Evolutionary conservation across 2,113 vertebrate species (phyloP).

Genomic region (Redunca redunca): DNA sequence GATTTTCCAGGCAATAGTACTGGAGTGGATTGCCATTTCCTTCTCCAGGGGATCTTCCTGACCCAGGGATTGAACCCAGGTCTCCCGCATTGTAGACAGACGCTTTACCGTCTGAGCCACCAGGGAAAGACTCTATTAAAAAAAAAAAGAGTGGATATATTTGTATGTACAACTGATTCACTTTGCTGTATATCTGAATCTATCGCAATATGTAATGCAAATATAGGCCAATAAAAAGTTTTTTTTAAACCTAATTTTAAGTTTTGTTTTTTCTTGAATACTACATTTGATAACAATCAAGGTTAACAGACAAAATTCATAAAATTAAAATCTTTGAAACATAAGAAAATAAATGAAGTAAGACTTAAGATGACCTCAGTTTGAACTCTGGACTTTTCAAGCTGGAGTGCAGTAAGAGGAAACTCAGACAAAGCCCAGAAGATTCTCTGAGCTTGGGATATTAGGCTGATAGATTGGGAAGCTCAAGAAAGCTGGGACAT

Average conservation of each 20-base stretch:
- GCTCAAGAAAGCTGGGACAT: background rate
- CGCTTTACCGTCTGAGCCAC: accelerated
- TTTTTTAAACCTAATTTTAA: background rate
- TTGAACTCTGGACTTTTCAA: background rate
- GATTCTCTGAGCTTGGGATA: background rate
- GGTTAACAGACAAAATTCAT: background rate
- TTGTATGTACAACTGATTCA: background rate
- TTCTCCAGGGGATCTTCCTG: no score
- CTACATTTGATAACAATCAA: background rate
- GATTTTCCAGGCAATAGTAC: no score
- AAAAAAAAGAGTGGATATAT: background rate
- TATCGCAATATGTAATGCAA: background rate
- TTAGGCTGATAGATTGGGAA: background rate
- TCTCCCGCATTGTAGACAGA: no score
- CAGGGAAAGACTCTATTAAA: background rate
- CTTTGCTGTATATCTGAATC: background rate
- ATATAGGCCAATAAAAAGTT: background rate
- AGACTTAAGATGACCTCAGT: background rate
- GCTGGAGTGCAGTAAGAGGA: background rate
- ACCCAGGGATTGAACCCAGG: no score
- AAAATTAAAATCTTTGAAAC: background rate
- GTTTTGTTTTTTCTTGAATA: background rate
- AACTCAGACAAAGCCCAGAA: background rate
- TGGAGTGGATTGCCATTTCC: no score
- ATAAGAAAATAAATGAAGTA: background rate